phyloP scores from a whole-genome alignment of 1,140 invertebrate genomes.

The Triops longicaudatus region DNA sequence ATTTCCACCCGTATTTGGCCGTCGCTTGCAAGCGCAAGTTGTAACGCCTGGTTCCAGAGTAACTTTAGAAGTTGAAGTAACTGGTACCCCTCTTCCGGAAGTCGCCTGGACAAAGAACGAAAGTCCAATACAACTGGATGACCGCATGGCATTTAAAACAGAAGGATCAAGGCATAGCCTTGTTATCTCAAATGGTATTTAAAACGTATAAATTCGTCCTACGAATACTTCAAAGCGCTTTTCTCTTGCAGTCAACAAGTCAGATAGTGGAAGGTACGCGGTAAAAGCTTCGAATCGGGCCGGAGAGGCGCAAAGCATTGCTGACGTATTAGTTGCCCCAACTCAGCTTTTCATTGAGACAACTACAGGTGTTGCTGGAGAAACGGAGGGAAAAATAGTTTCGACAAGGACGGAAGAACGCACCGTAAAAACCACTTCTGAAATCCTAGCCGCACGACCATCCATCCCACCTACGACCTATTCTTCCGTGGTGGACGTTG shows the following conservation, averaged over 20 bases:
- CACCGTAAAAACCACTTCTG: background rate
- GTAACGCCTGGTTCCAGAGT: constrained; percentile 61
- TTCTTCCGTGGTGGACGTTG: background rate
- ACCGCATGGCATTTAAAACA: constrained; percentile 46
- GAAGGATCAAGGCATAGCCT: constrained; percentile 57
- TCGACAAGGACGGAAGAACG: background rate
- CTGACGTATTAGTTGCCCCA: constrained; percentile 45
- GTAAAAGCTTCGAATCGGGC: constrained; percentile 78
- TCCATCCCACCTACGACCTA: background rate
- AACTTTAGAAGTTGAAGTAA: constrained; percentile 68
- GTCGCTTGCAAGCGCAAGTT: constrained; percentile 65
- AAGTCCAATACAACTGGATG: constrained; percentile 43
- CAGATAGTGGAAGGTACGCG: constrained; percentile 87
- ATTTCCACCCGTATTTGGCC: constrained; percentile 73
- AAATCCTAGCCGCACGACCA: background rate
- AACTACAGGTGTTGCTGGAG: background rate
- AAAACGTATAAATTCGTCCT: background rate
- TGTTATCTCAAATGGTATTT: constrained; percentile 58
- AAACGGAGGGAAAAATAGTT: background rate
- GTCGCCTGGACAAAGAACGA: constrained; percentile 69
- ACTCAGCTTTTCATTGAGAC: background rate
- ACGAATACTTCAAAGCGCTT: background rate
- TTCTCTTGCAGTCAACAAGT: constrained; percentile 39
- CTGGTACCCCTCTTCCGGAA: constrained; percentile 59
- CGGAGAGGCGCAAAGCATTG: constrained; percentile 74